Percentiles rank a stretch among this genome's conserved stretches.
Conservation (phyloP, 1,140 invertebrate species). For the Cotesia chilonis region DNA sequence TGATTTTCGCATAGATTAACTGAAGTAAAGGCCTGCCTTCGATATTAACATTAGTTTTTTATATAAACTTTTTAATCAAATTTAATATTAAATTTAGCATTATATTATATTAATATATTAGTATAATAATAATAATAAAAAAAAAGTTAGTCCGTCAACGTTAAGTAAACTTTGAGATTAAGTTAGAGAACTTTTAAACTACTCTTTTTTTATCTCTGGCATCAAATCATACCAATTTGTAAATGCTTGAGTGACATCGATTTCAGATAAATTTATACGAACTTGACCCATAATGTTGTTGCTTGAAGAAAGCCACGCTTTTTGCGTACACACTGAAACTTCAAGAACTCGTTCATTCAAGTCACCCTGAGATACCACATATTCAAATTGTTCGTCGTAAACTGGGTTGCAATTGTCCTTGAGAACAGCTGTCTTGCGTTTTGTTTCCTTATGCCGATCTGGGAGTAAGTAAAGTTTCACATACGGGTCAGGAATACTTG, state of each 20-base stretch:
- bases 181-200: constrained; percentile 19
- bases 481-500: constrained; percentile 92
- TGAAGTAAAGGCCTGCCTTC: constrained; percentile 1
- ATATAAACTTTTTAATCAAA: background rate
- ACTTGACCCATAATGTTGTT: constrained; percentile 84
- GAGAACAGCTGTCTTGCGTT: constrained; percentile 87
- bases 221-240: constrained; percentile 78
- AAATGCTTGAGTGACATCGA: constrained; percentile 72
- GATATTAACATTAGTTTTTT: background rate
- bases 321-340: constrained; percentile 85
- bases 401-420: constrained; percentile 91
- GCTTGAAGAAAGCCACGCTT: constrained; percentile 78
- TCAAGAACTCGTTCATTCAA: constrained; percentile 77
- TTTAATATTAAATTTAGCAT: constrained; percentile 6
- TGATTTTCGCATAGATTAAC: background rate
- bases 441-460: constrained; percentile 85
- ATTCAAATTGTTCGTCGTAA: constrained; percentile 91
- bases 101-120: background rate
- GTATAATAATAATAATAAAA: background rate
- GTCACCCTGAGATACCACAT: constrained; percentile 80
- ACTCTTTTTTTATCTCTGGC: constrained; percentile 67
- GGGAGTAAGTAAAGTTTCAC: constrained; percentile 93
- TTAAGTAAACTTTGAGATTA: background rate
- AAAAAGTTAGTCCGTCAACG: background rate
- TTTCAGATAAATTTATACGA: constrained; percentile 72